phyloP scores from a whole-genome alignment of 2,888 invertebrate genomes.

The Omphaloscelis lunosa region DNA sequence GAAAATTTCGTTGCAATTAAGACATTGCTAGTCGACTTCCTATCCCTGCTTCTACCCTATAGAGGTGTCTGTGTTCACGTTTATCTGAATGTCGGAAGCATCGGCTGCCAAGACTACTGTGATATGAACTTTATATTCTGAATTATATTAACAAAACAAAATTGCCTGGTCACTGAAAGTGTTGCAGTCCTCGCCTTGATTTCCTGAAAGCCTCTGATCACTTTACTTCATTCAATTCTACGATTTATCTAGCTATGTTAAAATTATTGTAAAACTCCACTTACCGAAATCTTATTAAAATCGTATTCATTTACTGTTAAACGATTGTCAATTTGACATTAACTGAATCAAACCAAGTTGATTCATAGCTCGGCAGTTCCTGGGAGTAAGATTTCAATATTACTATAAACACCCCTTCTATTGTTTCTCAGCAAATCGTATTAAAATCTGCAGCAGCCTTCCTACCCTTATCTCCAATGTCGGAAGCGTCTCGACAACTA shows the following conservation, averaged over 20 bases:
- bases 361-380: background rate
- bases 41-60: background rate
- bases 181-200: too few species aligned
- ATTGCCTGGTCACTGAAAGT: background rate
- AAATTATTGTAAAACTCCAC: background rate
- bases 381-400: background rate
- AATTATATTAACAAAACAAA: background rate
- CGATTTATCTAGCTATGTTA: background rate
- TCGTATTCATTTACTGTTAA: background rate
- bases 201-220: background rate
- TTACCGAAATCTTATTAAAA: background rate
- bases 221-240: background rate
- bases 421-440: slow-evolving; percentile 11
- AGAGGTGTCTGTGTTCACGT: background rate
- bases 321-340: background rate
- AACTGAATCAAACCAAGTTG: background rate
- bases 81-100: background rate
- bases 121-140: background rate
- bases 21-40: background rate
- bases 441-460: slow-evolving; percentile 16
- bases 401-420: background rate
- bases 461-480: slow-evolving; percentile 33
- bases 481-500: slow-evolving; percentile 51
- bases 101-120: background rate
- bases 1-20: background rate